phyloP scores from a whole-genome alignment of 2,888 invertebrate genomes.

The Drepanosiphum platanoidis region DNA sequence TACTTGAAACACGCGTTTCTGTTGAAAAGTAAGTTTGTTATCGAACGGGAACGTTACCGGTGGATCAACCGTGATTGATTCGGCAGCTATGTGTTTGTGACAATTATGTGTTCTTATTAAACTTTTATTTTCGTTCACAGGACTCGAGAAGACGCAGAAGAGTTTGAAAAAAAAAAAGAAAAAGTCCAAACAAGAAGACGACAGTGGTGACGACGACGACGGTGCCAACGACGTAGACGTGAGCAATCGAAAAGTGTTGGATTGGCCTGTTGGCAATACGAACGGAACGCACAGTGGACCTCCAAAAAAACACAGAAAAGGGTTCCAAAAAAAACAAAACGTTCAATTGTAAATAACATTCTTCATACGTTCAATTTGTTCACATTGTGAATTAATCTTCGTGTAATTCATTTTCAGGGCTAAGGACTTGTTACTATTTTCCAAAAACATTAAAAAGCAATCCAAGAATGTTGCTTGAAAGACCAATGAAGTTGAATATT shows the following conservation, averaged over 20 bases:
- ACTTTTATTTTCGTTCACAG: not conserved
- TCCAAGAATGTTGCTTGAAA: conserved; percentile 4
- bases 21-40: conserved; percentile 39
- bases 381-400: not conserved
- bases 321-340: conserved; percentile 46
- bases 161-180: conserved; percentile 21
- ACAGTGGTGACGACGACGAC: not conserved
- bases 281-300: not conserved
- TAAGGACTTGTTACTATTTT: conserved; percentile 47
- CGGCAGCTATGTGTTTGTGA: no score
- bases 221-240: not conserved
- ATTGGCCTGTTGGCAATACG: conserved; percentile 32
- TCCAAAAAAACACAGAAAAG: conserved; percentile 34
- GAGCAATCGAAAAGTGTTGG: conserved; percentile 39
- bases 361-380: not conserved
- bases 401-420: conserved; percentile 36
- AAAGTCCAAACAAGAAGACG: conserved; percentile 4
- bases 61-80: not conserved
- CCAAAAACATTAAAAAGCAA: conserved; percentile 48
- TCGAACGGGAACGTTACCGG: not conserved
- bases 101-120: not conserved
- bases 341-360: conserved; percentile 31
- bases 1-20: conserved; percentile 49
- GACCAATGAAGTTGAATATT: no score
- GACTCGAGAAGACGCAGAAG: conserved; percentile 16